Conservation (phyloP, 2,113 vertebrate species). For the Patagioenas fasciata region DNA sequence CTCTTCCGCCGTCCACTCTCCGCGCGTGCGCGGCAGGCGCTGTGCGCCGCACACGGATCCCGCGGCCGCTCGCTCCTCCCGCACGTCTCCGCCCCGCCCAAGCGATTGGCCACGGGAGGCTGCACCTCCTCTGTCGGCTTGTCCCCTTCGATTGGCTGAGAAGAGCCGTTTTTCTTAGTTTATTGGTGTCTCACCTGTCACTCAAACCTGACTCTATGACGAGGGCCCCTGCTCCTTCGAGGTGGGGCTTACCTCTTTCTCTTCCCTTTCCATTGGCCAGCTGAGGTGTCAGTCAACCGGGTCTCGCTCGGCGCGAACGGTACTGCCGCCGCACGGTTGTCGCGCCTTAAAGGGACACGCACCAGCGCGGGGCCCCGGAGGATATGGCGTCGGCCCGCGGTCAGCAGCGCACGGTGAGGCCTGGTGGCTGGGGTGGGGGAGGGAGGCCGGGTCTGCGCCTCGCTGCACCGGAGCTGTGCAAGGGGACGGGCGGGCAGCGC, state of each 20-base stretch:
- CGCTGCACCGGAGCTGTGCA: too few relatives aligned
- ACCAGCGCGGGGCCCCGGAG: rapidly evolving
- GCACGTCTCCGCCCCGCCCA: neutral
- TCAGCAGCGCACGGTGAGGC: neutral
- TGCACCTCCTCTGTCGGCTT: rapidly evolving
- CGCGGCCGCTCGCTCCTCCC: neutral
- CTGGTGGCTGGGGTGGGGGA: neutral
- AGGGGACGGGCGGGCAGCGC: neutral
- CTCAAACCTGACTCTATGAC: rapidly evolving
- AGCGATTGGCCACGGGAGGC: neutral
- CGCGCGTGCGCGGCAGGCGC: neutral
- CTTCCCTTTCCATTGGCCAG: neutral
- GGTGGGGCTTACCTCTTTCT: rapidly evolving
- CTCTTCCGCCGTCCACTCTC: neutral
- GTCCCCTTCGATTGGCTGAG: neutral
- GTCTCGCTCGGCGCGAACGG: neutral
- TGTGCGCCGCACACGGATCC: neutral
- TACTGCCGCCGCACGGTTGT: neutral
- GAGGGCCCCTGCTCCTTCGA: rapidly evolving
- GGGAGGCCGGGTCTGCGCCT: neutral
- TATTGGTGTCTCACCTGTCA: rapidly evolving
- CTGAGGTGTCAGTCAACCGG: neutral
- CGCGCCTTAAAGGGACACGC: constrained; percentile 31
- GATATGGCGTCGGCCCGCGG: constrained; percentile 36
- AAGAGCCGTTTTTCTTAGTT: rapidly evolving